These are phyloP conservation scores for Caerostris extrusa DNA, from an alignment of 1,140 invertebrate genomes.

Conservation along the genomic window DNA sequence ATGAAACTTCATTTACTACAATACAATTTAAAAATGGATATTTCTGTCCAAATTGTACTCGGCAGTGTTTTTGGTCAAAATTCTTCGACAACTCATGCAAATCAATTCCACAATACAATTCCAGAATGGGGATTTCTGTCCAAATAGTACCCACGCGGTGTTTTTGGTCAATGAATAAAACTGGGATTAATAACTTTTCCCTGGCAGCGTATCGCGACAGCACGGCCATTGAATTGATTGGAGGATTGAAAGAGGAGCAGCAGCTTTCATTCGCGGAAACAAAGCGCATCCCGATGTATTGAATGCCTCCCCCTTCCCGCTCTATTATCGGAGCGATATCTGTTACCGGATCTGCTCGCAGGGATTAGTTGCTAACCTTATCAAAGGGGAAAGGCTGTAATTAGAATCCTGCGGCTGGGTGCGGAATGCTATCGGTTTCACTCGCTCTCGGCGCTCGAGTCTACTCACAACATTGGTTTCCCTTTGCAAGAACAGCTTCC, in stretches of 20 bases:
- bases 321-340: conserved; percentile 49
- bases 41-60: too few relatives aligned
- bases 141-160: neutral
- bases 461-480: neutral
- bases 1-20: too few relatives aligned
- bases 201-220: neutral
- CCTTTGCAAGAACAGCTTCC: neutral
- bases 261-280: conserved; percentile 37
- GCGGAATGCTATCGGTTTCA: conserved; percentile 56
- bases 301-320: conserved; percentile 31
- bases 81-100: too few relatives aligned
- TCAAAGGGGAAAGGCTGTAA: conserved; percentile 61
- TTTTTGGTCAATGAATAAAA: conserved; percentile 1
- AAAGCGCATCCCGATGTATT: conserved; percentile 22
- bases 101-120: neutral
- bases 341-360: conserved; percentile 37
- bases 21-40: too few relatives aligned
- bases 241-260: neutral
- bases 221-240: neutral
- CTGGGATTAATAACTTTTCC: neutral
- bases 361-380: conserved; percentile 53
- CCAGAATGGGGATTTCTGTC: neutral
- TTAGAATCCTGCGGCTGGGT: conserved; percentile 64
- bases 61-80: too few relatives aligned
- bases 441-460: neutral